A percentile compares a stretch with the other conserved stretches of the same genome.
These are phyloP conservation scores for Protophormia terraenovae DNA, from an alignment of 2,888 invertebrate genomes.

Conservation along the genomic window DNA sequence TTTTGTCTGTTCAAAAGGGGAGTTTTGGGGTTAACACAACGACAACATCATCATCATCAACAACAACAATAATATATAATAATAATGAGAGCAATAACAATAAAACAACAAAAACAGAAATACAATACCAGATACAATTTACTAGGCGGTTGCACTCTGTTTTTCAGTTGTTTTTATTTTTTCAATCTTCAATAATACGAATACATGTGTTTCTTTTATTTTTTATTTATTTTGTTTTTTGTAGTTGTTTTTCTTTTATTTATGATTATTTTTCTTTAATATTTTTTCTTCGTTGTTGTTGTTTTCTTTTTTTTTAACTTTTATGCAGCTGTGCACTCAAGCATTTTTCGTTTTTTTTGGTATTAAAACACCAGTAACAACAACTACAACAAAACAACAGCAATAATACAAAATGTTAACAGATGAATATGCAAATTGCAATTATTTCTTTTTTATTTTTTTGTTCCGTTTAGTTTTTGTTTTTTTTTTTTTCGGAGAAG, in stretches of 20 bases:
- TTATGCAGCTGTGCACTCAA: constrained; percentile 71
- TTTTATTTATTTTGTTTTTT: not conserved
- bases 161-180: not conserved
- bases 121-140: constrained; percentile 28
- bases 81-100: constrained; percentile 34
- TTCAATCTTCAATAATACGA: not conserved
- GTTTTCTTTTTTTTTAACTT: constrained; percentile 18
- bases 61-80: constrained; percentile 32
- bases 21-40: constrained; percentile 57
- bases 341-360: constrained; percentile 67
- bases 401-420: constrained; percentile 63
- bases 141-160: constrained; percentile 33
- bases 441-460: constrained; percentile 59
- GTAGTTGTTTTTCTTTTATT: constrained; percentile 31
- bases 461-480: constrained; percentile 25
- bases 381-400: not conserved
- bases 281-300: constrained; percentile 15
- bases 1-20: constrained; percentile 36
- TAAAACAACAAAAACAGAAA: constrained; percentile 30
- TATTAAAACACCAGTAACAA: not conserved
- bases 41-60: constrained; percentile 21
- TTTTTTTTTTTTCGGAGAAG: constrained; percentile 33
- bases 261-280: constrained; percentile 19
- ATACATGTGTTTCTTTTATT: constrained; percentile 22
- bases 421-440: constrained; percentile 77